Evolutionary conservation across 2,113 vertebrate species (phyloP), one percentile per base, ranked within the genome.

Genomic region (Vanacampus margaritifer): DNA sequence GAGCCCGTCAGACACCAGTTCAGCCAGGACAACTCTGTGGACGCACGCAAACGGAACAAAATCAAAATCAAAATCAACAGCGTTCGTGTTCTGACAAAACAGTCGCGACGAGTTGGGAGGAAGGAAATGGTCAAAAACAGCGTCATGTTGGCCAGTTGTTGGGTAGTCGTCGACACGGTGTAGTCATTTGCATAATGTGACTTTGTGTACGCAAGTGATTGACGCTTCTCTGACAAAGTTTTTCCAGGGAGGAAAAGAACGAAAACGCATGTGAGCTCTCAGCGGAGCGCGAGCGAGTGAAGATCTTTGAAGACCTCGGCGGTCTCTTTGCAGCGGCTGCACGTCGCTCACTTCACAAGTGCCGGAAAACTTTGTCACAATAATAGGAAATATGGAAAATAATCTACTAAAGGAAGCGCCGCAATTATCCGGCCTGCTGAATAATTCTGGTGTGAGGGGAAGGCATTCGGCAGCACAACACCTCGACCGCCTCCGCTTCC

Each of bases 1-100:
- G 96, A 98, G 53, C 95, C 95, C 0, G 96, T 95, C 63, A 99
- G 90, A 89, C 95, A 98, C 97, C 97, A 99, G 92, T 98, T 99
- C 84, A 99, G 90, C 97, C 97, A 99, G 26, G 94, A 96, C 73
- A 98, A 77, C 16, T 99, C 97, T 99, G 93, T 0, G 91, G 84
- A 66, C 72, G 6, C 37, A 5, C 26, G 28, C 51, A 54, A 14
- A 26, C 41, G 13, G 37, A 10, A 50, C 56, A 58, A 58, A 26
- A 23, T 37, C 37, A 9, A 41, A 10, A 41, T 10, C 39, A 41
- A 41, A 32, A 32, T 32, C 28, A 32, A 32, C 28, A 32, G 28
- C 2, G 28, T 32, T 32, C 28, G 4, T 32, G 28, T 32, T 32
- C 28, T 32, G 28, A 32, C 28, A 32, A n/a, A n/a, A 32, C 28